Percentiles rank a stretch among this genome's conserved stretches.
Evolutionary conservation across 1,140 invertebrate genomes (phyloP).

Genomic region (Ephestia elutella): DNA sequence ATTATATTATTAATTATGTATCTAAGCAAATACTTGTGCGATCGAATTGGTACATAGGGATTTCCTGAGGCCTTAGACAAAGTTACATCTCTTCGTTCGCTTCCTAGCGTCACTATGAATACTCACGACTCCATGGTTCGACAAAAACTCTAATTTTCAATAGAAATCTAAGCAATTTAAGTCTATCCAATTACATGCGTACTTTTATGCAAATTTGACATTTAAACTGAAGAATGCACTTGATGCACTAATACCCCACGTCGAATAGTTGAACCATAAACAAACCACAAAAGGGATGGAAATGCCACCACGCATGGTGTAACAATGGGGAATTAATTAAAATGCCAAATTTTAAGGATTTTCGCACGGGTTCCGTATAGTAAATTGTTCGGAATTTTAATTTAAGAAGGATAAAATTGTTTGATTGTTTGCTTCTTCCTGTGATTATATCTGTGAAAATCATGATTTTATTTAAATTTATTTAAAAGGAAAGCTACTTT

Average conservation of each 20-base stretch:
- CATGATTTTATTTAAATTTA: too few relatives aligned
- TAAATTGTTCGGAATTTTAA: not conserved
- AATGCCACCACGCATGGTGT: conserved; percentile 6
- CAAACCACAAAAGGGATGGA: not conserved
- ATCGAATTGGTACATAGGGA: too few relatives aligned
- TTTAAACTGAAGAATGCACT: not conserved
- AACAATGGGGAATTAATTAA: conserved; percentile 2
- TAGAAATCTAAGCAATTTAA: not conserved
- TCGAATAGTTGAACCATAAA: not conserved
- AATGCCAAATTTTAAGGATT: not conserved
- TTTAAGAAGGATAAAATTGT: too few relatives aligned
- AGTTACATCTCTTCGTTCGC: too few relatives aligned
- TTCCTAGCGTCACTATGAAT: too few relatives aligned
- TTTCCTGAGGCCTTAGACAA: too few relatives aligned
- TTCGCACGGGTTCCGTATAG: not conserved
- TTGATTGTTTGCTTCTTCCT: too few relatives aligned
- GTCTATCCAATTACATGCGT: not conserved
- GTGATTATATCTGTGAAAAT: too few relatives aligned
- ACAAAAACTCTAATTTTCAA: not conserved
- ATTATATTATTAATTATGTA: too few relatives aligned
- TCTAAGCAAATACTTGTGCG: too few relatives aligned
- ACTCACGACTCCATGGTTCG: too few relatives aligned
- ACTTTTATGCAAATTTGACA: not conserved
- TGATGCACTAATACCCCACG: not conserved
- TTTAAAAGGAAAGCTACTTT: too few relatives aligned